These are phyloP conservation scores for Cotesia chilonis DNA, from an alignment of 1,140 invertebrate genomes.

Conservation along the genomic window DNA sequence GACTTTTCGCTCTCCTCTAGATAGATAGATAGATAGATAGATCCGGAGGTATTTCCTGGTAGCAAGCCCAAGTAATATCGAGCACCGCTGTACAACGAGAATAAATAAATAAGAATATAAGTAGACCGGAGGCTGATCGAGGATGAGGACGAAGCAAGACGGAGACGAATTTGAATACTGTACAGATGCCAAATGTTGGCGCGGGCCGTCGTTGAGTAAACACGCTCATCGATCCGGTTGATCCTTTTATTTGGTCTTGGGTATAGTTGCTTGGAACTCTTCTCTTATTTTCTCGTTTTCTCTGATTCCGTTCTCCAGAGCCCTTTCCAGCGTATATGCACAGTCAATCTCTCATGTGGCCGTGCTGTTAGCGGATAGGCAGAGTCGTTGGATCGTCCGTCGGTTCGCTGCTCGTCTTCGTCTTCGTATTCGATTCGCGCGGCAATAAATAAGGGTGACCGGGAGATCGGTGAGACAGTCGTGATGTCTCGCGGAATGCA, in stretches of 20 bases:
- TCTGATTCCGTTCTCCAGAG: slow-evolving; percentile 6
- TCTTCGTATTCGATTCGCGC: slow-evolving; percentile 45
- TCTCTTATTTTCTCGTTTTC: slow-evolving; percentile 3
- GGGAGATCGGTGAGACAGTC: slow-evolving; percentile 57
- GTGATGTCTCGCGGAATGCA: slow-evolving; percentile 61
- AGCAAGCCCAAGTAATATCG: no score
- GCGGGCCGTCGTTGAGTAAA: slow-evolving; percentile 22
- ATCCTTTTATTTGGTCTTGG: slow-evolving; percentile 29
- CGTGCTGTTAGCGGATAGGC: neutral
- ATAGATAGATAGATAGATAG: no score
- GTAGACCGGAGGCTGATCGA: neutral
- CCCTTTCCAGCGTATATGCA: neutral
- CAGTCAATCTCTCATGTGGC: slow-evolving; percentile 6
- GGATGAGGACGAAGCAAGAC: neutral
- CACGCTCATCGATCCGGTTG: slow-evolving; percentile 48
- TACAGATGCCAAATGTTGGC: slow-evolving; percentile 55
- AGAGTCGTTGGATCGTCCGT: neutral
- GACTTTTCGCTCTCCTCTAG: neutral
- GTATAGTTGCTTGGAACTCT: no score
- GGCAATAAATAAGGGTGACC: slow-evolving; percentile 61
- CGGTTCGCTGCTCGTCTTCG: slow-evolving; percentile 25
- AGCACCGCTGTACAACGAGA: no score
- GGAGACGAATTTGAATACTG: slow-evolving; percentile 51
- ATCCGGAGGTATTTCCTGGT: no score
- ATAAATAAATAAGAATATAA: no score